Evolutionary conservation across 37 sponge, comb jelly and placozoan species (phyloP).

Genomic region (Aphrocallistes beatrix): DNA sequence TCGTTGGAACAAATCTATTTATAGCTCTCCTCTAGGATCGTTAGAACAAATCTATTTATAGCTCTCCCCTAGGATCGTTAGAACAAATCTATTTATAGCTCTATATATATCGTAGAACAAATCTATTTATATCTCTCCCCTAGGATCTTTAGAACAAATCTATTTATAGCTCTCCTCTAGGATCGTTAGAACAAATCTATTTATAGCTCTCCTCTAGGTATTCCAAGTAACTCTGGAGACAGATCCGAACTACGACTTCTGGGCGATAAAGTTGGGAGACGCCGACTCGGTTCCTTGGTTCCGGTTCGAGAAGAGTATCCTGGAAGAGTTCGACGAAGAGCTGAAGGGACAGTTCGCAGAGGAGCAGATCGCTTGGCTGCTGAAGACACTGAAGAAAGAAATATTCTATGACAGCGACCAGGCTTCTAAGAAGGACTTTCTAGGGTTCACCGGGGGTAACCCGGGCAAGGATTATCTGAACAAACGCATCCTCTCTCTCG

Average conservation of each 20-base stretch:
- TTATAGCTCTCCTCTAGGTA: too few relatives aligned
- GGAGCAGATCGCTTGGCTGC: slow-evolving; percentile 53
- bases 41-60: too few relatives aligned
- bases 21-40: too few relatives aligned
- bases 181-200: too few relatives aligned
- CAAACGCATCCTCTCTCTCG: slow-evolving; percentile 43
- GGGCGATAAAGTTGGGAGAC: slow-evolving; percentile 56
- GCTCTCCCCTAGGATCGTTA: too few relatives aligned
- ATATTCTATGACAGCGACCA: slow-evolving; percentile 53
- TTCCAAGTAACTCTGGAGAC: not conserved
- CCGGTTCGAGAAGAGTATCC: slow-evolving; percentile 45
- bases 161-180: too few relatives aligned
- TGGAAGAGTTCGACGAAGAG: slow-evolving; percentile 46
- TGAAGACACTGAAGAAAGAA: slow-evolving; percentile 50
- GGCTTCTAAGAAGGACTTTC: slow-evolving; percentile 38
- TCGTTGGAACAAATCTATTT: too few relatives aligned
- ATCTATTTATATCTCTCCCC: too few relatives aligned
- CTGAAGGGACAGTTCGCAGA: slow-evolving; percentile 38
- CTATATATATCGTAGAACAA: too few relatives aligned
- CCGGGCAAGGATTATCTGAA: slow-evolving; percentile 44
- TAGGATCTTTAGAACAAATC: too few relatives aligned
- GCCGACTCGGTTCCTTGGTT: slow-evolving; percentile 45
- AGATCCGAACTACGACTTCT: slow-evolving; percentile 37
- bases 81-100: too few relatives aligned
- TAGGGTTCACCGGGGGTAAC: slow-evolving; percentile 39